These are phyloP conservation scores for Saturnia pavonia DNA, from an alignment of 2,888 invertebrate species.

Conservation along the genomic window DNA sequence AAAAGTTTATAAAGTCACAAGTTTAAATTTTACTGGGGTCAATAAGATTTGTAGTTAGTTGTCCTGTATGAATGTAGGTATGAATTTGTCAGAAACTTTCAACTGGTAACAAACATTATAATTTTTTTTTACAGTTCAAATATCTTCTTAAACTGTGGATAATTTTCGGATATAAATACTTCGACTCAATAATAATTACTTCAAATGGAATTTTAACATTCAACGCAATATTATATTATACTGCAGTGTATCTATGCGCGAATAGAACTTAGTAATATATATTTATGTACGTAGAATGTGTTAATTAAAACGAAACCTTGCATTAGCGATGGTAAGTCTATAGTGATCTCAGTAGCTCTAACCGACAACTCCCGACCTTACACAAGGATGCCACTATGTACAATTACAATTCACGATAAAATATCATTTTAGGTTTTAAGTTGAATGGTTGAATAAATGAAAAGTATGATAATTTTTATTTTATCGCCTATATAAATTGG, in stretches of 20 bases:
- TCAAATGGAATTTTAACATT: background rate
- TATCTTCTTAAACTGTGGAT: too few species aligned
- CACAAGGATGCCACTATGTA: background rate
- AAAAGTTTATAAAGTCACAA: background rate
- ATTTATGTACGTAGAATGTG: conserved; percentile 3
- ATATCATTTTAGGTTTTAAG: background rate
- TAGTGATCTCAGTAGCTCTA: conserved; percentile 16
- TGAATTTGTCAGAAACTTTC: too few species aligned
- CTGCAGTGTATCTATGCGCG: background rate
- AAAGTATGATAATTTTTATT: background rate
- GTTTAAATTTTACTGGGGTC: background rate
- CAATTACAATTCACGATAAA: background rate
- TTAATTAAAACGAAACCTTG: conserved; percentile 19
- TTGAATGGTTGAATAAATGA: background rate
- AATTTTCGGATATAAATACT: too few species aligned
- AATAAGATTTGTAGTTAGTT: background rate
- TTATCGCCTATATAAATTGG: background rate
- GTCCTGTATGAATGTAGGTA: too few species aligned
- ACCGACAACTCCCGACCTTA: conserved; percentile 7
- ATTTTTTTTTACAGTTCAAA: too few species aligned
- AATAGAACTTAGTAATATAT: background rate
- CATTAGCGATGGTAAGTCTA: conserved; percentile 17
- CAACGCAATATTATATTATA: background rate
- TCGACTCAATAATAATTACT: background rate
- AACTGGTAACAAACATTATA: too few species aligned